Base-by-base conservation (phyloP, 2,113 vertebrate genomes). In the Brachirus orientalis region DNA sequence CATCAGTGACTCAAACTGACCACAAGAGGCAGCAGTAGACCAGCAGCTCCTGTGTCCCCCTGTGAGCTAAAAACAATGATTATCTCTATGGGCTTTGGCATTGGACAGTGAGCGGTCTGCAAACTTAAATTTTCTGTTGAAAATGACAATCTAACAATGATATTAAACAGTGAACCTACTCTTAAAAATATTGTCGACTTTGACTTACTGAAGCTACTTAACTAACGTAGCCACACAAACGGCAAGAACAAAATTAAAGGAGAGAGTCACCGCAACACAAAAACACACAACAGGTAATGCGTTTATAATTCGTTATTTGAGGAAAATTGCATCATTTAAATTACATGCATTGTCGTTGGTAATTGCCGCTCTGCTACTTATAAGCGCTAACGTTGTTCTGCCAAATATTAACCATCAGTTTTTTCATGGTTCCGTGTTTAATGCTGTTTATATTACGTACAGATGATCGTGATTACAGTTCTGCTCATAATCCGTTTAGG, bases 381-480 rank as follows among this genome's bases (percentile, higher is more conserved):
- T 50, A 35, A 10, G 8, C 59, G 57, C 11, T 7, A 14, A 46
- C 3, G 14, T 6, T 28, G 37, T n/a, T 10, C 45, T 20, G 44
- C 59, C 20, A 55, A 79, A 64, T 63, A 38, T 68, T 8, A 47
- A 10, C 40, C 56, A 50, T 8, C 50, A 48, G 14, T 3, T 69
- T 60, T 20, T 10, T 57, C 62, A 80, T 50, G 80, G 63, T 66
- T 72, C 48, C 40, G 57, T n/a, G 3, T 59, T 43, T 63, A 50
- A 70, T 80, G 74, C 22, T 51, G 60, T 74, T 77, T 50, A 75
- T 47, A 75, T 68, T 62, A 75, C 65, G 58, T 55, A 54, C 40
- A 77, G 87, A 82, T 73, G 52, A 87, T 63, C 35, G 19, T 65
- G 66, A 85, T 85, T 73, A 66, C 70, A 79, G 48, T 80, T 77